phyloP scores from a whole-genome alignment of 2,888 invertebrate genomes.

The Gisinianus flammeolus region DNA sequence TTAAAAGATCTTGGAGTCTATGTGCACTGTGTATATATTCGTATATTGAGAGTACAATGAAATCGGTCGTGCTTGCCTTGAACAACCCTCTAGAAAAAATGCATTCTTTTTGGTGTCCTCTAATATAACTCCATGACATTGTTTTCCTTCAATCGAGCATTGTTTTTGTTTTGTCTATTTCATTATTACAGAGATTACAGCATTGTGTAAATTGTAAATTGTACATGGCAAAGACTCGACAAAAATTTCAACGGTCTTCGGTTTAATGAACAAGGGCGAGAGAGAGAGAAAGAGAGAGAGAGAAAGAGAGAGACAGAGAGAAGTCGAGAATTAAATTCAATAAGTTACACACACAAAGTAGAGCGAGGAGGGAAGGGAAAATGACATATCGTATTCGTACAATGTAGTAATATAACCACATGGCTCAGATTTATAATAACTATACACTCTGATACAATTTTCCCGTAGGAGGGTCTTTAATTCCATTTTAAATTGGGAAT shows the following conservation, averaged over 20 bases:
- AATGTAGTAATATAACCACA: too few species aligned
- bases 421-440: not conserved
- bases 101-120: conserved; percentile 12
- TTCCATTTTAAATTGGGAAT: too few species aligned
- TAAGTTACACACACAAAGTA: conserved; percentile 27
- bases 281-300: too few species aligned
- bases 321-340: not conserved
- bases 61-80: conserved; percentile 32
- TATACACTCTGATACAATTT: conserved; percentile 1
- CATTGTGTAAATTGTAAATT: not conserved
- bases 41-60: too few species aligned
- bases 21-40: too few species aligned
- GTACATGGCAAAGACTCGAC: not conserved
- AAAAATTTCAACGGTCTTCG: conserved; percentile 19
- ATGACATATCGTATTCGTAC: too few species aligned
- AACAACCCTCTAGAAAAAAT: conserved; percentile 1
- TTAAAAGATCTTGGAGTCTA: too few species aligned
- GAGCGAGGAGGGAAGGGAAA: conserved; percentile 18
- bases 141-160: conserved; percentile 18
- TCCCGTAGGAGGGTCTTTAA: too few species aligned
- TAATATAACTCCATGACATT: conserved; percentile 14
- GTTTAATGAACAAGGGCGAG: conserved; percentile 20
- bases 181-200: not conserved
- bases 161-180: conserved; percentile 11
- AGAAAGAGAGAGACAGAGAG: too few species aligned